Evolutionary conservation across 2,888 invertebrate species (phyloP).

Genomic region (Lumbricus terrestris): DNA sequence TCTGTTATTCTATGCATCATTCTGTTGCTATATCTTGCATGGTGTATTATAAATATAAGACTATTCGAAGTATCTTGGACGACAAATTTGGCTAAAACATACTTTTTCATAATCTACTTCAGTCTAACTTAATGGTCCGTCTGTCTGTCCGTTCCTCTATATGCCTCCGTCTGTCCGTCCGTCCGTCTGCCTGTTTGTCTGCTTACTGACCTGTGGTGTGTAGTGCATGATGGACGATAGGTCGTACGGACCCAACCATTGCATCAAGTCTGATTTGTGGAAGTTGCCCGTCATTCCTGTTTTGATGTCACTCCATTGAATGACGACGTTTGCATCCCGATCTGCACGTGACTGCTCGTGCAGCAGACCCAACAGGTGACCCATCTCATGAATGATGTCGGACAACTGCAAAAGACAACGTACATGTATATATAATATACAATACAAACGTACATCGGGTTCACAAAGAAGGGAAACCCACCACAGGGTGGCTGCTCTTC

Average conservation of each 20-base stretch:
- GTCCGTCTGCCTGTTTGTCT: not conserved
- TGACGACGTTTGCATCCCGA: conserved; percentile 33
- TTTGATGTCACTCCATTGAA: conserved; percentile 33
- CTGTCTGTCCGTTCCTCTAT: not conserved
- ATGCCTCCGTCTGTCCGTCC: not conserved
- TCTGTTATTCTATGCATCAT: too few species aligned
- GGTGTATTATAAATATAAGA: too few species aligned
- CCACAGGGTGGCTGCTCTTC: too few species aligned
- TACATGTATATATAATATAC: not conserved
- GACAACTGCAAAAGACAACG: not conserved
- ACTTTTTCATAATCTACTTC: too few species aligned
- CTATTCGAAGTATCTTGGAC: too few species aligned
- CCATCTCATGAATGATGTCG: conserved; percentile 36
- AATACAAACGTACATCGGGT: not conserved
- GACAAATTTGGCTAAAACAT: too few species aligned
- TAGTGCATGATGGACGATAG: conserved; percentile 39
- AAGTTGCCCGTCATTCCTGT: conserved; percentile 29
- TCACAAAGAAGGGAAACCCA: too few species aligned
- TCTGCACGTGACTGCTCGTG: conserved; percentile 38
- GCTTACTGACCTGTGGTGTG: not conserved
- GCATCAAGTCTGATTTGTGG: conserved; percentile 20
- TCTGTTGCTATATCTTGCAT: too few species aligned
- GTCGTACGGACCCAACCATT: conserved; percentile 36
- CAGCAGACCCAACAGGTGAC: conserved; percentile 38
- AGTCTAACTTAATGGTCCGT: not conserved